phyloP scores from a whole-genome alignment of 2,797 vertebrate genomes.

The Naso thynnoides region DNA sequence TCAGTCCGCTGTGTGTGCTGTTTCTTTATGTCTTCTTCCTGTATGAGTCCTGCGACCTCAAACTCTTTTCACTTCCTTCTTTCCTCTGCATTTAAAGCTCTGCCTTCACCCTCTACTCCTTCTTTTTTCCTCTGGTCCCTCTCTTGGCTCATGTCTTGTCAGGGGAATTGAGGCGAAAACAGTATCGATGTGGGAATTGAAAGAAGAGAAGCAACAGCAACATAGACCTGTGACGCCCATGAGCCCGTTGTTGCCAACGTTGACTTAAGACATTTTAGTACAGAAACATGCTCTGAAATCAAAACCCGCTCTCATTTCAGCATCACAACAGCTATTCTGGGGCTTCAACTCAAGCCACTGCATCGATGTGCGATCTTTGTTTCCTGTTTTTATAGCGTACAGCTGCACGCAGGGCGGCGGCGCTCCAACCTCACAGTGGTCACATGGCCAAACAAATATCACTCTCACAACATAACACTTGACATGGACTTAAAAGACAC shows the following conservation, averaged over 20 bases:
- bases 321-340: slow-evolving; percentile 17
- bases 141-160: background rate
- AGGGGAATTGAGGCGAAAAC: slow-evolving; percentile 29
- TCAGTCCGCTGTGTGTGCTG: background rate
- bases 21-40: slow-evolving; percentile 52
- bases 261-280: background rate
- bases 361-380: background rate
- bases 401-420: background rate
- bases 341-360: slow-evolving; percentile 2
- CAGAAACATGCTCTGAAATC: background rate
- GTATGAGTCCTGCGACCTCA: background rate
- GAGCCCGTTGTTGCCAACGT: slow-evolving; percentile 2
- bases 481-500: background rate
- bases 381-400: background rate
- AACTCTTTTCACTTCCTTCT: slow-evolving; percentile 66
- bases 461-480: background rate
- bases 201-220: slow-evolving; percentile 2
- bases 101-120: background rate
- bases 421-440: background rate
- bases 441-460: background rate
- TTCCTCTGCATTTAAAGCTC: slow-evolving; percentile 13
- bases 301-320: background rate
- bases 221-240: slow-evolving; percentile 18
- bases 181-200: slow-evolving; percentile 24
- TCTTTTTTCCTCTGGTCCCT: slow-evolving; percentile 16